These are phyloP conservation scores for Gandaritis pyraliata DNA, from an alignment of 2,888 invertebrate genomes.

Conservation along the genomic window DNA sequence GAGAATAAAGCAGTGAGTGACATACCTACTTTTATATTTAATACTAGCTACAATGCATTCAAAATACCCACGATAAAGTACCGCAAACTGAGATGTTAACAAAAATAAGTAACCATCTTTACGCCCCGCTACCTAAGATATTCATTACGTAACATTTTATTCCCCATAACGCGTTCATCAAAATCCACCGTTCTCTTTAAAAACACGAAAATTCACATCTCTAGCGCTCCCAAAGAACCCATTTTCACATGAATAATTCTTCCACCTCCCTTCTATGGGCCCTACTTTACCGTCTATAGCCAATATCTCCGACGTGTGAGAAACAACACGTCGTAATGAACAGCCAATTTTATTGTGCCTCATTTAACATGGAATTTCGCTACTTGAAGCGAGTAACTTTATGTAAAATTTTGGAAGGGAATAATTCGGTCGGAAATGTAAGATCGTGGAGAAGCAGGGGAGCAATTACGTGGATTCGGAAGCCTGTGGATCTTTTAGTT, in stretches of 20 bases:
- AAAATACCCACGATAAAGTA: no score
- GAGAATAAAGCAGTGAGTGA: no score
- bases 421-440: conserved; percentile 33
- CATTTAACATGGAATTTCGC: conserved; percentile 49
- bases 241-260: conserved; percentile 44
- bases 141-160: conserved; percentile 25
- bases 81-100: neutral
- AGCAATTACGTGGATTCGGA: conserved; percentile 3
- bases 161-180: conserved; percentile 39
- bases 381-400: conserved; percentile 37
- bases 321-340: conserved; percentile 49
- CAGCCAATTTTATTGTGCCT: conserved; percentile 47
- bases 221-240: conserved; percentile 37
- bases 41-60: no score
- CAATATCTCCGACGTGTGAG: conserved; percentile 44
- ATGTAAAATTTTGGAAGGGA: conserved; percentile 31
- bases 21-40: no score
- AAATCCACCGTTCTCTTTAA: conserved; percentile 39
- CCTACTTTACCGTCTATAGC: conserved; percentile 30
- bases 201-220: conserved; percentile 40
- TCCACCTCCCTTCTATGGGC: conserved; percentile 23
- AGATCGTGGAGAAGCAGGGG: conserved; percentile 9
- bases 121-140: conserved; percentile 9
- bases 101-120: conserved; percentile 12
- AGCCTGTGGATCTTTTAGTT: neutral